These are phyloP conservation scores for Craseonycteris thonglongyai DNA, from an alignment of 2,113 vertebrate species.

Conservation along the genomic window DNA sequence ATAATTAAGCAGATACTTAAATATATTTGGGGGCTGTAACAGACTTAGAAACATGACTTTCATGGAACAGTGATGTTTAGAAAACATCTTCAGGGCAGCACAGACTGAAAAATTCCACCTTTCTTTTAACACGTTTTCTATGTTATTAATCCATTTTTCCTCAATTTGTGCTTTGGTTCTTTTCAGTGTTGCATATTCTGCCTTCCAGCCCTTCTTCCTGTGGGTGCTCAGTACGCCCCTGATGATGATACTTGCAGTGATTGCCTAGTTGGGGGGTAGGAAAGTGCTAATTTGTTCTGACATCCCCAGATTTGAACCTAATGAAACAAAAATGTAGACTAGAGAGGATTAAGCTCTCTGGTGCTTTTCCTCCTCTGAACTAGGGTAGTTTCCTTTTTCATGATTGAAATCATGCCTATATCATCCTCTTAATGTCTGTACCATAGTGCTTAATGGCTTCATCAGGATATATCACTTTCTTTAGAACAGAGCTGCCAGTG, in stretches of 20 bases:
- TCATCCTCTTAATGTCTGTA: slow-evolving; percentile 63
- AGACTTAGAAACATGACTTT: not conserved
- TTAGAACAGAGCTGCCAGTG: slow-evolving; percentile 41
- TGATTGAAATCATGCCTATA: slow-evolving; percentile 64
- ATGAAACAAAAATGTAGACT: slow-evolving; percentile 46
- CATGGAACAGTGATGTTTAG: not conserved
- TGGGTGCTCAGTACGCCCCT: not conserved
- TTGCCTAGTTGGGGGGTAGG: not conserved
- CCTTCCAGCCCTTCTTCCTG: not conserved
- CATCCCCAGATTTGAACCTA: slow-evolving; percentile 41
- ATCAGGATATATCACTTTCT: slow-evolving; percentile 63
- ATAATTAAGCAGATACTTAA: not conserved
- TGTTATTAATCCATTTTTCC: not conserved
- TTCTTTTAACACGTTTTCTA: not conserved
- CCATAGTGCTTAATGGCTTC: slow-evolving; percentile 65
- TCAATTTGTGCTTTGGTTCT: not conserved
- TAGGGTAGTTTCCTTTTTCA: slow-evolving; percentile 49
- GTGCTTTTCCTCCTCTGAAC: slow-evolving; percentile 11
- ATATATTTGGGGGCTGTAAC: not conserved
- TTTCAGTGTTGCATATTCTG: not conserved
- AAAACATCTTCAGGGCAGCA: not conserved
- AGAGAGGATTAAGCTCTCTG: slow-evolving; percentile 43
- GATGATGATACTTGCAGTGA: slow-evolving; percentile 19
- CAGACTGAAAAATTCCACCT: not conserved
- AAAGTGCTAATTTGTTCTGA: slow-evolving; percentile 40